Conservation (phyloP, 2,797 vertebrate species). For the Gymnothorax javanicus region DNA sequence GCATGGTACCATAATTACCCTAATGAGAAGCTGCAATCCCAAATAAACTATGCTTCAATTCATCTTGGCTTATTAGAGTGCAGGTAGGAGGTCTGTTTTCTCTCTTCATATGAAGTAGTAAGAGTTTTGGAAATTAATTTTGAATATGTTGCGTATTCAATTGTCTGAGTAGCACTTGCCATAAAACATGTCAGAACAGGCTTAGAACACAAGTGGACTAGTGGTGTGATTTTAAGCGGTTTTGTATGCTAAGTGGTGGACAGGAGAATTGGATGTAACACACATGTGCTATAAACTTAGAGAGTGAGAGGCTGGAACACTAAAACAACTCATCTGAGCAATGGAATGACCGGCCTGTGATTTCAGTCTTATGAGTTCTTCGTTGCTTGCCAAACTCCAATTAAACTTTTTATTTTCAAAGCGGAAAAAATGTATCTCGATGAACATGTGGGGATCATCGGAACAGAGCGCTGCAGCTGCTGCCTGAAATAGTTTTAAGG, state of each 20-base stretch:
- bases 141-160: constrained; percentile 18
- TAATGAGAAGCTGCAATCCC: constrained; percentile 71
- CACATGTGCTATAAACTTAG: not conserved
- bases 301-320: not conserved
- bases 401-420: not conserved
- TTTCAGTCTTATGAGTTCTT: not conserved
- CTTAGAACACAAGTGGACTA: not conserved
- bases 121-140: not conserved
- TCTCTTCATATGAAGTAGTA: not conserved
- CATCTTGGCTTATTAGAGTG: constrained; percentile 64
- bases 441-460: not conserved
- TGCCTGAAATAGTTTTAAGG: not conserved
- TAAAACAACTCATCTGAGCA: not conserved
- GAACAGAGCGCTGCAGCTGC: not conserved
- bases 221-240: not conserved
- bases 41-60: constrained; percentile 65
- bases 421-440: not conserved
- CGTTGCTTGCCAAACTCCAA: not conserved
- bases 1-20: constrained; percentile 76
- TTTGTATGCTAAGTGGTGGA: not conserved
- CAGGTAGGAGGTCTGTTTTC: constrained; percentile 56
- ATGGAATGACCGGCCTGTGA: not conserved
- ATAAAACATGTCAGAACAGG: constrained; percentile 3
- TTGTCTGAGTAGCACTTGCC: not conserved
- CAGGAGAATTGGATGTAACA: not conserved